Evolutionary conservation across 2,888 invertebrate species (phyloP), one percentile per base, ranked within the genome.

Genomic region (Ramazzottius varieornatus): DNA sequence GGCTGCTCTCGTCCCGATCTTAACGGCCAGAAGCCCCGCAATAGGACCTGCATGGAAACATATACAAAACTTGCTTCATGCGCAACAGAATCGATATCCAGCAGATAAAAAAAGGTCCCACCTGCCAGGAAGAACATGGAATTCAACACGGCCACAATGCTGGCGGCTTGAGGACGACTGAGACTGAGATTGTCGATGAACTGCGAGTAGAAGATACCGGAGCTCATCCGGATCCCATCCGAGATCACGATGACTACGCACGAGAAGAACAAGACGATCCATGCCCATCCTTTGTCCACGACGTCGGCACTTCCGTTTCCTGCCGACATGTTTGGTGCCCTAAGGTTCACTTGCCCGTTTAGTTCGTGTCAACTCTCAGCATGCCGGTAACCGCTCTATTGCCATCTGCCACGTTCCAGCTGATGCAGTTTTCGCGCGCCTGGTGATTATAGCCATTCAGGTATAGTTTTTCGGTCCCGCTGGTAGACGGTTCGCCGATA

Each of bases 171-270:
- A 8, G 54, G 54, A 8, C 29, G 54, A 24, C n/a, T 54, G n/a
- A 54, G 54, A 16, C 29, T 29, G 20, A 54, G 13, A 29, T 13
- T 54, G 4, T 54, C 54, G 54, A 54, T 54, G 54, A 54, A 54
- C 24, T 54, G 16, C n/a, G 54, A 54, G 54, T 24, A 54, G 20
- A 54, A 54, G 54, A 54, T 54, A 24, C 54, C 54, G 54, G 54
- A 54, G 8, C n/a, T 54, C 20, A 16, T 16, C 4, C 54, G 13
- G 4, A 54, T 8, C 4, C 54, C 54, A 24, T 54, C 54, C n/a
- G n/a, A 16, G 20, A 29, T 29, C 4, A 24, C 54, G n/a, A 8
- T 4, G 16, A 29, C 24, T 4, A 54, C 4, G 29, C 54, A 54
- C 16, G n/a, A 8, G 20, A 4, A 8, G 4, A 54, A 29, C 54